These are phyloP conservation scores for Ditylenchus weischeri DNA, from an alignment of 2,888 invertebrate species.

Conservation along the genomic window DNA sequence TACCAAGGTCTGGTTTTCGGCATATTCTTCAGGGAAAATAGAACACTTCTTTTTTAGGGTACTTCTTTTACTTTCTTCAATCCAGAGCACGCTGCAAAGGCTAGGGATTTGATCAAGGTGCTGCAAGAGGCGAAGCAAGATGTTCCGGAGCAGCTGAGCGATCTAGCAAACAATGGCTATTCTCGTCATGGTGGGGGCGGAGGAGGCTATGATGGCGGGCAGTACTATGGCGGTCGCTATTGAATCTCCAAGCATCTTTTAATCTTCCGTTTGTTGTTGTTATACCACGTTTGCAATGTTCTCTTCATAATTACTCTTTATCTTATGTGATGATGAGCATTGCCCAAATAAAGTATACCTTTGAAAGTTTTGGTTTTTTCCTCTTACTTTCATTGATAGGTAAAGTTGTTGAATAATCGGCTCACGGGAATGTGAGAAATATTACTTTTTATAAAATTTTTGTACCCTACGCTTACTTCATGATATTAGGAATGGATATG, in stretches of 20 bases:
- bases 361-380: too few species aligned
- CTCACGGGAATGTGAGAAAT: too few species aligned
- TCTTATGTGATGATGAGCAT: too few species aligned
- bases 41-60: constrained; percentile 41
- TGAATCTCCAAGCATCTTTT: not conserved
- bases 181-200: constrained; percentile 23
- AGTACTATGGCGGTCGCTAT: not conserved
- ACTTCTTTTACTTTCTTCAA: constrained; percentile 97
- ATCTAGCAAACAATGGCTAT: constrained; percentile 21
- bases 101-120: constrained; percentile 84
- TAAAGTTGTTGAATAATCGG: too few species aligned
- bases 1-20: constrained; percentile 57
- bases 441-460: too few species aligned
- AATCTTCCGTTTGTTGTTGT: not conserved
- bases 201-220: constrained; percentile 21
- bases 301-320: not conserved
- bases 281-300: not conserved
- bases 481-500: too few species aligned
- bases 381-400: too few species aligned
- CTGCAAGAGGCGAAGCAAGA: constrained; percentile 84
- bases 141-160: constrained; percentile 75
- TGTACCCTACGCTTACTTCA: too few species aligned
- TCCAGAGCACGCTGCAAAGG: constrained; percentile 78
- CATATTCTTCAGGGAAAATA: not conserved
- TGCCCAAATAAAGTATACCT: too few species aligned